Base-by-base conservation (phyloP, 2,888 invertebrate genomes). In the Drosophila ustulata region DNA sequence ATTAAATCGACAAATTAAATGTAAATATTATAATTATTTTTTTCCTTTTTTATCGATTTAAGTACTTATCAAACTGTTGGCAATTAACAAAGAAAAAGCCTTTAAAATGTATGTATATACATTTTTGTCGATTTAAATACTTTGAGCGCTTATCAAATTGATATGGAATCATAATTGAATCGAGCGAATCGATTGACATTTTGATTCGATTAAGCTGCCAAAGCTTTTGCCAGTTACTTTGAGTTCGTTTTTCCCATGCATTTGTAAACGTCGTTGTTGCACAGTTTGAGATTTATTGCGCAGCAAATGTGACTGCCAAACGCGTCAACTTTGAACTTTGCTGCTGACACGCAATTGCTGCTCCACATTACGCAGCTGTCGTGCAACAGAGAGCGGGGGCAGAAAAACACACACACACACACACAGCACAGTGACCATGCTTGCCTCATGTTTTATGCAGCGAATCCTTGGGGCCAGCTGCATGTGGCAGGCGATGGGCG, bases 291-390 rank as follows among this genome's bases (percentile, higher is more conserved):
- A 78, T 75, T 75, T 78, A 73, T 77, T 65, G 78, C 72, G 67
- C 51, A 37, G 62, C 72, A 71, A 62, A 62, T 63, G 72, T 62
- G 30, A 4, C 69, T 65, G 70, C 65, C 71, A 73, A 73, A 73
- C 55, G 76, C 73, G 67, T 75, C 73, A 75, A 75, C 78, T 75
- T 75, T 75, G 75, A 75, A 75, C 75, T 75, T 75, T 77, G 39
- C 39, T 69, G 39, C 39, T 69, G 78, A 69, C 78, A 75, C 75
- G 75, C 78, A 75, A 73, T 69, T 66, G 66, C 45, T 75, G 75
- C 64, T 53, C 68, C 73, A 75, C 68, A 77, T 65, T 59, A 37
- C 63, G 59, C 75, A 71, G 66, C 71, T 75, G 75, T 72, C 68
- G 37, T 37, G 37, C 37, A 37, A 41, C 46, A 26, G 4, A n/a